Conservation (phyloP, 1,140 invertebrate genomes). For the Vanessa tameamea region DNA sequence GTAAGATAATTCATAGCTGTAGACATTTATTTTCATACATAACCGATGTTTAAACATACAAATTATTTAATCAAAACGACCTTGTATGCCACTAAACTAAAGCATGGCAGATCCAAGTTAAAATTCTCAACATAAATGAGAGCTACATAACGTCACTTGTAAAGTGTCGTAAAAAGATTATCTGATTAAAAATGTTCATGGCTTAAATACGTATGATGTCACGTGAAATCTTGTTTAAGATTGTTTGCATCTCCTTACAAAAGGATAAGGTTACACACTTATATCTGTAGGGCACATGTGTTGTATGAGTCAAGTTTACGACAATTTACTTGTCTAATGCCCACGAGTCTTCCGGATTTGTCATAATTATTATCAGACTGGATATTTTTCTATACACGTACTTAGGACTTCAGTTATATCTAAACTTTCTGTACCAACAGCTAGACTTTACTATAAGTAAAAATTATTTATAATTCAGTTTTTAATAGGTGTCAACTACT, state of each 20-base stretch:
- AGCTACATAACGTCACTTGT: constrained; percentile 29
- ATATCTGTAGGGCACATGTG: background rate
- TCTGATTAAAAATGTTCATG: constrained; percentile 1
- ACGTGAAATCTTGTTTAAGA: constrained; percentile 22
- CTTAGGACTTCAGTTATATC: no score
- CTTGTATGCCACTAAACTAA: constrained; percentile 29
- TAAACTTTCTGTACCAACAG: no score
- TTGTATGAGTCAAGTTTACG: constrained; percentile 29
- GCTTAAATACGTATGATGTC: constrained; percentile 5
- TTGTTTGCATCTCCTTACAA: constrained; percentile 29
- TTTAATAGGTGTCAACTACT: no score
- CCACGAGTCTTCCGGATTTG: constrained; percentile 33
- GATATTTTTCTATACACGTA: background rate
- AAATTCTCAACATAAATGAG: constrained; percentile 21
- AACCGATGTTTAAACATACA: background rate
- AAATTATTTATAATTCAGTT: no score
- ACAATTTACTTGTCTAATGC: constrained; percentile 14
- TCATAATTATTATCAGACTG: constrained; percentile 17
- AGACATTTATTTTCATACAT: no score
- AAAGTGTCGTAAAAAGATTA: constrained; percentile 31
- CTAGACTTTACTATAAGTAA: no score
- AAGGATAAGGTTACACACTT: constrained; percentile 39
- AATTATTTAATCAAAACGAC: constrained; percentile 31
- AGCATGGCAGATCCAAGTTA: constrained; percentile 10
- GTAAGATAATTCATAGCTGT: no score